Conservation (phyloP, 1,140 invertebrate species). For the Dinothrombium tinctorium region DNA sequence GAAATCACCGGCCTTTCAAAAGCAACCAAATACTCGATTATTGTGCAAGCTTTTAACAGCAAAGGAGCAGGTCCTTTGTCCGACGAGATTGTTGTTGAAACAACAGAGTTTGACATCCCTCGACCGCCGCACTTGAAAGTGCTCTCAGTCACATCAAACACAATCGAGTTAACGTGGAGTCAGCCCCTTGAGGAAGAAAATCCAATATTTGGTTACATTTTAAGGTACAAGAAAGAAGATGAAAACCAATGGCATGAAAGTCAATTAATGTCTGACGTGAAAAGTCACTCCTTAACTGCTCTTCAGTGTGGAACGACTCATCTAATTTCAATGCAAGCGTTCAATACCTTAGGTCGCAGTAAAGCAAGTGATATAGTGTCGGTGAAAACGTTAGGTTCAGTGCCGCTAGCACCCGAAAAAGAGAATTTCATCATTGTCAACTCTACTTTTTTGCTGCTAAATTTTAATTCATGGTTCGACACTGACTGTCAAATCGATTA, state of each 20-base stretch:
- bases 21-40: conserved; percentile 14
- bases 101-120: background rate
- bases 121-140: background rate
- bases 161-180: conserved; percentile 19
- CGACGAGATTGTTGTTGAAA: conserved; percentile 7
- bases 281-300: background rate
- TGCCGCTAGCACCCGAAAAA: conserved; percentile 16
- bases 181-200: conserved; percentile 16
- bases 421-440: conserved; percentile 18
- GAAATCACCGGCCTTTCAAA: conserved; percentile 11
- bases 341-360: conserved; percentile 25
- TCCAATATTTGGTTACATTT: conserved; percentile 19
- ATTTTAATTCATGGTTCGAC: conserved; percentile 27
- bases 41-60: conserved; percentile 39
- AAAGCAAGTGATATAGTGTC: conserved; percentile 23
- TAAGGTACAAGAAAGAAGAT: conserved; percentile 18
- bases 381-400: conserved; percentile 9
- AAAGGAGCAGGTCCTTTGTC: conserved; percentile 23
- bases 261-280: background rate
- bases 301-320: conserved; percentile 12
- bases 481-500: conserved; percentile 29
- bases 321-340: conserved; percentile 21
- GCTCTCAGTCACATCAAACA: conserved; percentile 10
- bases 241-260: conserved; percentile 3
- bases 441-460: conserved; percentile 23